Evolutionary conservation across 2,888 invertebrate species (phyloP), one percentile per base, ranked within the genome.

Genomic region (Miltochrista miniata): DNA sequence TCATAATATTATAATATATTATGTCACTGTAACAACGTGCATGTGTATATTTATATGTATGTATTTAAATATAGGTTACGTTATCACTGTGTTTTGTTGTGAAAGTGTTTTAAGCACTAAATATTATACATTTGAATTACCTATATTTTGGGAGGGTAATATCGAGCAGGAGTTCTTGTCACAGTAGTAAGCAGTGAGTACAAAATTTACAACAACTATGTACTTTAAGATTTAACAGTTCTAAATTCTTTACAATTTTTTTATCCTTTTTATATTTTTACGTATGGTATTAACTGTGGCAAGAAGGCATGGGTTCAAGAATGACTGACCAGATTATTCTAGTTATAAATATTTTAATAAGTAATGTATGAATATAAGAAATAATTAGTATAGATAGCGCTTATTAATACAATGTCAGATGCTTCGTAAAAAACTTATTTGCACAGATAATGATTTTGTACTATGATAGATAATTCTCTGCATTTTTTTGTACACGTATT

Each of bases 241-340:
- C 2, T 4, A 24, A 4, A 2, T 24, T 24, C 18, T 5, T 24
- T 24, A 2, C 5, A 24, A 24, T 24, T 24, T 24, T 24, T 24
- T 4, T 24, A 24, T 66, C 61, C 56, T 59, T 34, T 14, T 44
- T 51, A 33, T 30, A 56, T 55, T 60, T 24, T 44, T 47, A 13
- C 14, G 14, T 35, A 61, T 56, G 50, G 42, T 62, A 56, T 48
- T 60, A 78, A 83, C 85, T 87, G 86, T 85, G 85, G 54, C 82
- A 65, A 81, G 87, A 85, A 71, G 61, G 62, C 59, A 64, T 61
- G 71, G 74, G 79, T 73, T 79, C 72, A 78, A 74, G 82, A 82
- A 83, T 74, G 90, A 90, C 90, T 90, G 90, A 90, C 78, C 79
- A 86, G 82, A 78, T 78, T 46, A 35, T 44, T 81, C 72, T 74